phyloP scores from a whole-genome alignment of 1,140 invertebrate species.

The Neoseiulus cucumeris region DNA sequence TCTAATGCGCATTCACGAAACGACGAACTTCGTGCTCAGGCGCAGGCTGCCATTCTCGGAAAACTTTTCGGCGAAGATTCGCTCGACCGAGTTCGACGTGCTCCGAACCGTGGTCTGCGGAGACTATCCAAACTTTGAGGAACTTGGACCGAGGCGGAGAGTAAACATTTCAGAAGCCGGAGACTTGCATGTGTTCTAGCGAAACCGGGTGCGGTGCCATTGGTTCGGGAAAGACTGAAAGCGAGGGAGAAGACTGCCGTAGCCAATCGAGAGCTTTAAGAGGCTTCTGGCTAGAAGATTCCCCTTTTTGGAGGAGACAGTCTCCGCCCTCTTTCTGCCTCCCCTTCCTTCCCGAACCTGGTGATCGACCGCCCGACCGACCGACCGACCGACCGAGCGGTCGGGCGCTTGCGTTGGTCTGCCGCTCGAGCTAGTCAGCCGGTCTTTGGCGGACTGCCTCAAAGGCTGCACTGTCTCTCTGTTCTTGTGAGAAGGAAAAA shows the following conservation, averaged over 20 bases:
- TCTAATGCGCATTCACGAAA: neutral
- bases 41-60: neutral
- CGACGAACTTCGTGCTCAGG: neutral
- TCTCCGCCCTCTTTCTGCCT: too few relatives aligned
- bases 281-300: neutral
- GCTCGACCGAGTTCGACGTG: neutral
- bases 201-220: neutral
- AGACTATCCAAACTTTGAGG: constrained; percentile 10
- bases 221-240: neutral
- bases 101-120: constrained; percentile 1
- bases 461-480: too few relatives aligned
- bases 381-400: too few relatives aligned
- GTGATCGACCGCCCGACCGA: too few relatives aligned
- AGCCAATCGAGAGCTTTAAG: neutral
- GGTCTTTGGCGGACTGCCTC: too few relatives aligned
- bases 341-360: too few relatives aligned
- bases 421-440: too few relatives aligned
- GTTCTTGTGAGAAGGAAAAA: too few relatives aligned
- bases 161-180: constrained; percentile 1
- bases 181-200: constrained; percentile 7
- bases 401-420: too few relatives aligned
- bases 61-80: too few relatives aligned
- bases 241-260: neutral
- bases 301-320: neutral
- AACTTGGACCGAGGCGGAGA: constrained; percentile 5